phyloP scores from a whole-genome alignment of 2,113 vertebrate species.

The Rhodinocichla rosea region DNA sequence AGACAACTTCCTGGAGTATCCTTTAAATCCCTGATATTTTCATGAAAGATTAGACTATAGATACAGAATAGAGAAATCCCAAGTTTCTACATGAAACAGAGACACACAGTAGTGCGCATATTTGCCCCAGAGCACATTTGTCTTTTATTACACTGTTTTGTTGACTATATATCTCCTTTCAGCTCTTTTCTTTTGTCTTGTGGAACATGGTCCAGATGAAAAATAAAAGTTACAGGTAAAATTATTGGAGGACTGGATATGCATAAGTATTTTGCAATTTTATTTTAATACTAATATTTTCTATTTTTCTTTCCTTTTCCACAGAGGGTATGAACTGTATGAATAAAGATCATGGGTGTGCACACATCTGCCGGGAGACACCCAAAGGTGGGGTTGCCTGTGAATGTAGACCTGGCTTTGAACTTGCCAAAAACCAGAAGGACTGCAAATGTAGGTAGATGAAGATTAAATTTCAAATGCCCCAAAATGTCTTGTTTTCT shows the following conservation, averaged over 20 bases:
- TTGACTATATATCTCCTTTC: neutral
- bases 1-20: neutral
- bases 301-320: neutral
- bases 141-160: neutral
- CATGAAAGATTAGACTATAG: neutral
- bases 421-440: conserved; percentile 95
- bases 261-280: neutral
- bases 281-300: conserved; percentile 26
- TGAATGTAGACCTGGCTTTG: conserved; percentile 97
- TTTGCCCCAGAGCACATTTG: neutral
- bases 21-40: neutral
- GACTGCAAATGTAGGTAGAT: conserved; percentile 96
- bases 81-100: neutral
- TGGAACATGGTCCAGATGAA: neutral
- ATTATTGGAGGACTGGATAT: neutral
- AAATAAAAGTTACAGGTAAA: neutral
- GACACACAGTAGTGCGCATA: neutral
- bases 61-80: neutral
- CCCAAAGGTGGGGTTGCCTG: conserved; percentile 97
- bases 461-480: conserved; percentile 58
- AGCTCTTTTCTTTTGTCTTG: neutral
- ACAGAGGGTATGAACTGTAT: conserved; percentile 99
- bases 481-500: conserved; percentile 35
- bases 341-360: conserved; percentile 98
- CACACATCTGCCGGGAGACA: conserved; percentile 97